Evolutionary conservation across 2,888 invertebrate genomes (phyloP).

Genomic region (Cremastinae sp.): DNA sequence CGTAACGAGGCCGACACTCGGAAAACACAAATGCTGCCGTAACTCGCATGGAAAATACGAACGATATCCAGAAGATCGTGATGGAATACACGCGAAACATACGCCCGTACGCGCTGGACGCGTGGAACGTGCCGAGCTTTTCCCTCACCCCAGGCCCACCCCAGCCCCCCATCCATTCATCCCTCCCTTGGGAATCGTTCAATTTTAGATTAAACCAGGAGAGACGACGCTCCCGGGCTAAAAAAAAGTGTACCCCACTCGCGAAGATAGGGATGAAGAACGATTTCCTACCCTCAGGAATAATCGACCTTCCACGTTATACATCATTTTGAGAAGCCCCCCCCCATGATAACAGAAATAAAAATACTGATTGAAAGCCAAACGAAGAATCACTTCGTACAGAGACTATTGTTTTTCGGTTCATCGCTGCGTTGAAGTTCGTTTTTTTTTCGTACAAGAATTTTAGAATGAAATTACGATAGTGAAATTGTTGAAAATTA

Average conservation of each 20-base stretch:
- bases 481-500: too few relatives aligned
- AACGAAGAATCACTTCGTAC: not conserved
- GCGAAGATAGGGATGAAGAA: conserved; percentile 47
- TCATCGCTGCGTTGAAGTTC: too few relatives aligned
- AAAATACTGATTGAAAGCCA: conserved; percentile 28
- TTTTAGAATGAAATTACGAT: too few relatives aligned
- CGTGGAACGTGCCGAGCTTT: conserved; percentile 47
- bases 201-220: conserved; percentile 72
- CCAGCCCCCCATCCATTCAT: conserved; percentile 51
- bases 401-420: not conserved
- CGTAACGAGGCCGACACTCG: conserved; percentile 63
- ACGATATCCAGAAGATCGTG: conserved; percentile 51
- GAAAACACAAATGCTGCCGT: conserved; percentile 65
- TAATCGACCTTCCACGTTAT: conserved; percentile 44
- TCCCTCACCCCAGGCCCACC: conserved; percentile 48
- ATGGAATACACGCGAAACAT: conserved; percentile 32
- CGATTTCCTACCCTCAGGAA: conserved; percentile 37
- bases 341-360: conserved; percentile 9
- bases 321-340: conserved; percentile 28
- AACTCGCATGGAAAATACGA: conserved; percentile 7
- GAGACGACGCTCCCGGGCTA: conserved; percentile 16
- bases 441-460: too few relatives aligned
- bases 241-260: conserved; percentile 16
- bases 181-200: conserved; percentile 73
- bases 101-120: conserved; percentile 38